Evolutionary conservation across 1,140 invertebrate genomes (phyloP), one percentile per base, ranked within the genome.

Genomic region (honey bee (Apis mellifera)): DNA sequence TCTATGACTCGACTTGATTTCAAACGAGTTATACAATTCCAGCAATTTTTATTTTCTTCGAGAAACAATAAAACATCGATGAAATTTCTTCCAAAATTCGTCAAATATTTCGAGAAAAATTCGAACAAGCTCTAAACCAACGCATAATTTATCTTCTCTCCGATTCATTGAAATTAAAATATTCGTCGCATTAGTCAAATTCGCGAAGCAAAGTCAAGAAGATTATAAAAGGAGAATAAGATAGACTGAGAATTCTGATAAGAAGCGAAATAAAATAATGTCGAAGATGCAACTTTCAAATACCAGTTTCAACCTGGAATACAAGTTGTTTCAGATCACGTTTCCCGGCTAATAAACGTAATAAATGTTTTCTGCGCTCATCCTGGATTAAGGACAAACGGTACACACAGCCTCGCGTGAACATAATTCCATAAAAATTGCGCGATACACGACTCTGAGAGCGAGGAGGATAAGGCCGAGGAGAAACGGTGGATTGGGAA

Each of bases 391-490:
- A 82, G 76, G 62, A 82, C 80, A 71, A 75, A 73, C 84, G 75
- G 83, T 78, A 82, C 60, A 82, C 60, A 68, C 42, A 42, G 64
- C 48, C 65, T 88, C 86, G 86, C 86, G 86, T 88, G 86, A 87
- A 87, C 74, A 71, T 80, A 55, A 64, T 54, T 75, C 66, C n/a
- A n/a, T n/a, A 60, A 83, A 87, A 87, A 85, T 69, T 84, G 78
- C 72, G 74, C 79, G 83, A 88, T 83, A 73, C 75, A 84, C 86
- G 75, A 82, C n/a, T 87, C 74, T 87, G 73, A 75, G 78, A 85
- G 86, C 59, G 71, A 85, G 86, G 66, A 87, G 86, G 66, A 87
- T 84, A 80, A 87, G 64, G 42, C 50, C 72, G 86, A 82, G 86
- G 84, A 87, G n/a, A 42, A 42, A 42, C 13, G 23, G 23, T 26